phyloP scores from a whole-genome alignment of 2,888 invertebrate species.

The Xylocampa areola region DNA sequence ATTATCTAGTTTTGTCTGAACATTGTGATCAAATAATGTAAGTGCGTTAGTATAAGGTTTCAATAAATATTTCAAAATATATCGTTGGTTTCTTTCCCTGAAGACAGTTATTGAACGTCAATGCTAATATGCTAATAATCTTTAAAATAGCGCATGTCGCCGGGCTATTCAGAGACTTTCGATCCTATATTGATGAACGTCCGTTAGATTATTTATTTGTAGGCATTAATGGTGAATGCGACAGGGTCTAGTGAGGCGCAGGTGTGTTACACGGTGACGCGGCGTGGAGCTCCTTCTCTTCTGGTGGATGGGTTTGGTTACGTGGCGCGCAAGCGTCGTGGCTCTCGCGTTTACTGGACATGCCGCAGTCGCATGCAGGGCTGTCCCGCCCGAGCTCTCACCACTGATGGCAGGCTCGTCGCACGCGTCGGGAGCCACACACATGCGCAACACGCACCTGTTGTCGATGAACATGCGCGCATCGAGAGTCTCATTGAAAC shows the following conservation, averaged over 20 bases:
- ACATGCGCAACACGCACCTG: slow-evolving; percentile 71
- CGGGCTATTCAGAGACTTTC: neutral
- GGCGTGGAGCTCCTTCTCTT: slow-evolving; percentile 83
- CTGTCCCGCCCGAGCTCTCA: slow-evolving; percentile 81
- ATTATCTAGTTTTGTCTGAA: slow-evolving; percentile 55
- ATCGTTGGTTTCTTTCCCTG: slow-evolving; percentile 34
- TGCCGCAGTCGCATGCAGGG: slow-evolving; percentile 77
- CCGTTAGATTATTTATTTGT: slow-evolving; percentile 22
- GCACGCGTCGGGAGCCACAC: slow-evolving; percentile 70
- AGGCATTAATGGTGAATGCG: slow-evolving; percentile 40
- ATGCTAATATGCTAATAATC: too few relatives aligned
- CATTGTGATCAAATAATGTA: slow-evolving; percentile 69
- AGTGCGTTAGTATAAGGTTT: slow-evolving; percentile 59
- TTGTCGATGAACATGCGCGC: slow-evolving; percentile 69
- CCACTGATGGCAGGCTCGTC: slow-evolving; percentile 74
- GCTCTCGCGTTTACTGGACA: slow-evolving; percentile 83
- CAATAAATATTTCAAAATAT: slow-evolving; percentile 62
- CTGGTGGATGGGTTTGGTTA: slow-evolving; percentile 79
- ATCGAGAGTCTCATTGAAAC: slow-evolving; percentile 85
- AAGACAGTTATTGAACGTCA: too few relatives aligned
- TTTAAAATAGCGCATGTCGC: slow-evolving; percentile 2
- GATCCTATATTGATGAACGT: neutral
- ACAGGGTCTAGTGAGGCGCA: slow-evolving; percentile 65
- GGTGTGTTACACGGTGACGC: slow-evolving; percentile 82
- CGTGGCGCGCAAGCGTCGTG: slow-evolving; percentile 83